These are phyloP conservation scores for Siniperca obscura DNA, from an alignment of 2,797 vertebrate species.

Conservation along the genomic window DNA sequence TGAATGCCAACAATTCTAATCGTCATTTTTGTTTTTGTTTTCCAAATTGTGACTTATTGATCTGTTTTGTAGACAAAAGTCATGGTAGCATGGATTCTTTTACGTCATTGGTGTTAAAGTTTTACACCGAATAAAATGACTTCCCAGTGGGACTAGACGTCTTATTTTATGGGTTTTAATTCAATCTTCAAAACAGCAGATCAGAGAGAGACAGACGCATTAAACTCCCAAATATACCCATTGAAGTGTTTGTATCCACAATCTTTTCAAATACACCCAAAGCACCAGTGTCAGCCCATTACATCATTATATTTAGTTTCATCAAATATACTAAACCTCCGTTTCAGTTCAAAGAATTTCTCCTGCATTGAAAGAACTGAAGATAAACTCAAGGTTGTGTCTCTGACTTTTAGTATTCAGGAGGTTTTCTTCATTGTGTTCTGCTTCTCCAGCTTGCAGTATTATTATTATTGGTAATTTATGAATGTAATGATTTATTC, in stretches of 20 bases:
- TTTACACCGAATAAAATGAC: background rate
- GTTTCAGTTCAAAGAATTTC: constrained; percentile 13
- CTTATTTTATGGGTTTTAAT: constrained; percentile 12
- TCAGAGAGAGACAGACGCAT: constrained; percentile 11
- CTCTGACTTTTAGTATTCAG: constrained; percentile 26
- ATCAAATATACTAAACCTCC: constrained; percentile 9
- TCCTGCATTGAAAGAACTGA: constrained; percentile 1
- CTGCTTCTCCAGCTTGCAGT: constrained; percentile 6
- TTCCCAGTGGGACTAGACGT: background rate
- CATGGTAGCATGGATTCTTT: background rate
- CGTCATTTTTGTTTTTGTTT: background rate
- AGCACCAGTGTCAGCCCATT: constrained; percentile 24
- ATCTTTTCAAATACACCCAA: background rate
- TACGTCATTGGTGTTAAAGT: background rate
- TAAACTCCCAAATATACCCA: background rate
- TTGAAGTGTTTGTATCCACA: constrained; percentile 8
- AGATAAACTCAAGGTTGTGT: constrained; percentile 48
- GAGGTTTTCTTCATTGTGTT: constrained; percentile 14
- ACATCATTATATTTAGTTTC: constrained; percentile 32
- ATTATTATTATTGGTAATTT: constrained; percentile 9
- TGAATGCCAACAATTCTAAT: background rate
- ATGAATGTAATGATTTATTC: constrained; percentile 25
- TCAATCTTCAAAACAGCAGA: background rate
- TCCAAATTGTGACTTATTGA: background rate
- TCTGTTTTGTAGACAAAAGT: background rate